phyloP scores from a whole-genome alignment of 2,113 vertebrate genomes.

The Grammomys surdaster region DNA sequence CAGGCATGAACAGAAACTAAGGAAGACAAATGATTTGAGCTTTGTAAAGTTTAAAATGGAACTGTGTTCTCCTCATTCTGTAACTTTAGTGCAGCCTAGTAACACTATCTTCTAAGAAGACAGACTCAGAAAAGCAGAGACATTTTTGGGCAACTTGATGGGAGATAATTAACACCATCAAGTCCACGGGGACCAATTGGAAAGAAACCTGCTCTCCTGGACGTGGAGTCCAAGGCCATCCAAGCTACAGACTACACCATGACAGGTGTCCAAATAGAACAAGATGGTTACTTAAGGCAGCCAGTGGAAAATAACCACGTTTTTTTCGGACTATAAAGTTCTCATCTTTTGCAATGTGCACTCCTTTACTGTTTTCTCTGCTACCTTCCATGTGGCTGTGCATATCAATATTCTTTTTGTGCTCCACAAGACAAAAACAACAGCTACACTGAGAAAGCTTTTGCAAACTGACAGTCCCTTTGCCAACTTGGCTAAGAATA shows the following conservation, averaged over 20 bases:
- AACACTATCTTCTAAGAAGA: background rate
- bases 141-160: background rate
- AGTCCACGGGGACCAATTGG: background rate
- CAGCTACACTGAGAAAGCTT: background rate
- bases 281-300: too few species aligned
- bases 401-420: slow-evolving; percentile 10
- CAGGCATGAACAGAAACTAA: background rate
- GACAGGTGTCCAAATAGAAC: background rate
- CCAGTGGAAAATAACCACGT: background rate
- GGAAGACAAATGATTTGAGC: background rate
- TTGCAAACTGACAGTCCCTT: background rate
- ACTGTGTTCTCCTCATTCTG: background rate
- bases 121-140: background rate
- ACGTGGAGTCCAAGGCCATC: background rate
- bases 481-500: background rate
- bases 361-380: background rate
- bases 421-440: slow-evolving; percentile 46
- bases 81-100: background rate
- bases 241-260: background rate
- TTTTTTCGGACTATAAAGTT: background rate
- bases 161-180: background rate
- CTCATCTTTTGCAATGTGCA: background rate
- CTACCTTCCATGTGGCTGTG: background rate
- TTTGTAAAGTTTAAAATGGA: fast-evolving
- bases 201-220: background rate